These are phyloP conservation scores for Aromia moschata DNA, from an alignment of 2,888 invertebrate genomes.

Conservation along the genomic window DNA sequence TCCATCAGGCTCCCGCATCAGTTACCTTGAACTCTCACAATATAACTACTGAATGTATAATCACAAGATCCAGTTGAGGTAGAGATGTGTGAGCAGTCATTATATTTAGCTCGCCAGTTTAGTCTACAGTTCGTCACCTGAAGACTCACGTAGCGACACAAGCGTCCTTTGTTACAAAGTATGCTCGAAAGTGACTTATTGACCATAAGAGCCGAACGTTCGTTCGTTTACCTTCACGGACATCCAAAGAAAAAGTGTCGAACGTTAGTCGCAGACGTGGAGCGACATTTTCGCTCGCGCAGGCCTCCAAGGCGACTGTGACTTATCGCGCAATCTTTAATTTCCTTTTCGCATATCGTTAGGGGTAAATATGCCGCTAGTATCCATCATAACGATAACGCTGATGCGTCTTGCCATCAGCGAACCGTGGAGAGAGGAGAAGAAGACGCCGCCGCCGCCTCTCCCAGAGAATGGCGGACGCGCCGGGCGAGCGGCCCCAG, in stretches of 20 bases:
- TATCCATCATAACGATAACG: constrained; percentile 62
- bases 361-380: constrained; percentile 60
- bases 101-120: too few relatives aligned
- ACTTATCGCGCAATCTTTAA: constrained; percentile 62
- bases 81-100: too few relatives aligned
- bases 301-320: constrained; percentile 48
- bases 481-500: neutral
- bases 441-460: constrained; percentile 1
- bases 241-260: constrained; percentile 11
- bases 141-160: too few relatives aligned
- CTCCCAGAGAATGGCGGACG: too few relatives aligned
- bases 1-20: too few relatives aligned
- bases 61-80: too few relatives aligned
- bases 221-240: neutral
- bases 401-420: constrained; percentile 59
- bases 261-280: constrained; percentile 45
- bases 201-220: neutral
- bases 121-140: too few relatives aligned
- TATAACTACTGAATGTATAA: too few relatives aligned
- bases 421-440: constrained; percentile 37
- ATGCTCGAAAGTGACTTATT: too few relatives aligned
- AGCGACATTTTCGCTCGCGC: constrained; percentile 47
- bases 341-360: constrained; percentile 63
- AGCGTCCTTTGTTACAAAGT: neutral
- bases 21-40: too few relatives aligned